Conservation (phyloP, 2,888 invertebrate species). For the Brachycybe producta region DNA sequence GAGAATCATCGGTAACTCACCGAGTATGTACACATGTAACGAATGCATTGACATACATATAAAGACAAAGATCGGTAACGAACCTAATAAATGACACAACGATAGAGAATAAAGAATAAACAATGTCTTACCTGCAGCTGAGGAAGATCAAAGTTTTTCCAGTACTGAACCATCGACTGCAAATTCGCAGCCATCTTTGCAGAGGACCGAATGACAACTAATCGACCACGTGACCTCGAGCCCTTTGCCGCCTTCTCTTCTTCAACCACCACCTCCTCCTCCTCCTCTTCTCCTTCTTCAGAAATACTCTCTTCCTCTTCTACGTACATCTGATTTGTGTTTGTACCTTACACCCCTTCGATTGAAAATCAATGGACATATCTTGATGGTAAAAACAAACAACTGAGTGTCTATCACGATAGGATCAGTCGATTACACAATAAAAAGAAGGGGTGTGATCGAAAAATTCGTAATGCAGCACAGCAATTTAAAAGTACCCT, state of each 20-base stretch:
- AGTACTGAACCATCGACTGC: slow-evolving; percentile 38
- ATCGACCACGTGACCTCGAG: slow-evolving; percentile 33
- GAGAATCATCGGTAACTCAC: too few relatives aligned
- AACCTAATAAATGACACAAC: neutral
- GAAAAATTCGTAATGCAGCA: too few relatives aligned
- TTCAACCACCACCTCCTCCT: neutral
- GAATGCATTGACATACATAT: too few relatives aligned
- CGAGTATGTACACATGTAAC: too few relatives aligned
- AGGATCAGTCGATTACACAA: too few relatives aligned
- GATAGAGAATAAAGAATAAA: neutral
- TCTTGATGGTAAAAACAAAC: too few relatives aligned
- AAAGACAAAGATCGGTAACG: neutral
- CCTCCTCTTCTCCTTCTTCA: neutral
- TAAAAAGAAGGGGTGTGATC: too few relatives aligned
- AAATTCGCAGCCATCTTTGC: slow-evolving; percentile 39
- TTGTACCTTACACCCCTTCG: too few relatives aligned
- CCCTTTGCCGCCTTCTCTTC: neutral
- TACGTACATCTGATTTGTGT: neutral
- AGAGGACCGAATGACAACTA: slow-evolving; percentile 26
- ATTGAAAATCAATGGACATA: too few relatives aligned
- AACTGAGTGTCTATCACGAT: too few relatives aligned
- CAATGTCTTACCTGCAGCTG: slow-evolving; percentile 33
- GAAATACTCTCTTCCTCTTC: neutral
- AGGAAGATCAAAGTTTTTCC: slow-evolving; percentile 37
- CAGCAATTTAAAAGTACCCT: too few relatives aligned